phyloP scores from a whole-genome alignment of 2,113 vertebrate genomes.

The Aix galericulata region DNA sequence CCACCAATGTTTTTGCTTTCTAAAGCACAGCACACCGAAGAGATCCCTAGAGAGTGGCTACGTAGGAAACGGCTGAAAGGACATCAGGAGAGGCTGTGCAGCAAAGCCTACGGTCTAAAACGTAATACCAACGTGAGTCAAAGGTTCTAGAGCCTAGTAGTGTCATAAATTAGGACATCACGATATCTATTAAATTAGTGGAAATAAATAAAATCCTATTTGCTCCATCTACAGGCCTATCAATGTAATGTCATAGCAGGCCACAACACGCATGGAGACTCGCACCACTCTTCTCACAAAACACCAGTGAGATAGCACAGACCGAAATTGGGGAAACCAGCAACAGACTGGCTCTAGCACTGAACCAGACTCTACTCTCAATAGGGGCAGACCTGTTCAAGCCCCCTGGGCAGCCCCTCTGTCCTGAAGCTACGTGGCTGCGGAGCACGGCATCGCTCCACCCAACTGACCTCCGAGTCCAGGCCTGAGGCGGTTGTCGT shows the following conservation, averaged over 20 bases:
- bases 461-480: constrained; percentile 83
- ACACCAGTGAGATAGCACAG: not conserved
- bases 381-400: not conserved
- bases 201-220: not conserved
- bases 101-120: not conserved
- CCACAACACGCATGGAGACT: not conserved
- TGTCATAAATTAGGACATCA: not conserved
- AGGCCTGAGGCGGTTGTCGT: constrained; percentile 94
- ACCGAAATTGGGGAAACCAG: not conserved
- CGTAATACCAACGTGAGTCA: not conserved
- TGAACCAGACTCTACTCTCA: not conserved
- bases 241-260: not conserved
- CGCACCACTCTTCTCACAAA: not conserved
- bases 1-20: not conserved
- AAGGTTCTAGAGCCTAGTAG: not conserved
- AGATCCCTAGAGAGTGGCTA: not conserved
- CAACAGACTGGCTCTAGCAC: not conserved
- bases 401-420: not conserved
- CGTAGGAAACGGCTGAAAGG: not conserved
- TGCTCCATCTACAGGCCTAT: constrained; percentile 25
- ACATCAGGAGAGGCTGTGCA: not conserved
- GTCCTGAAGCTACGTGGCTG: not conserved
- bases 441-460: not conserved
- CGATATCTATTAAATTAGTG: not conserved
- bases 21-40: not conserved